Conservation (phyloP, 2,888 invertebrate genomes). For the Pteria penguin region DNA sequence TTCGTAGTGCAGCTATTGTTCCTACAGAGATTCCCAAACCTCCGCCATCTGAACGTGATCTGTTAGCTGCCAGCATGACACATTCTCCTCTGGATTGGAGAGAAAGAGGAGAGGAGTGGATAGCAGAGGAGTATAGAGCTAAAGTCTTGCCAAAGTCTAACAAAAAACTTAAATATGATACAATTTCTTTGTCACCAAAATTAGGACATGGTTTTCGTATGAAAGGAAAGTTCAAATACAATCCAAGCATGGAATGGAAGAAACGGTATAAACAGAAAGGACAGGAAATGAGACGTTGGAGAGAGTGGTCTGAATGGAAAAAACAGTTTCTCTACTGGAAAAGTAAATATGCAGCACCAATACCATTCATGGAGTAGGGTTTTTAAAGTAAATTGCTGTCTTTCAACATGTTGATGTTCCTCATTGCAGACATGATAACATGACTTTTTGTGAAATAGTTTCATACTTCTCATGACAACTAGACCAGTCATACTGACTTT, state of each 20-base stretch:
- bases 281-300: slow-evolving; percentile 21
- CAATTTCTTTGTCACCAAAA: neutral
- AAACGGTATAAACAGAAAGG: slow-evolving; percentile 7
- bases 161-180: slow-evolving; percentile 2
- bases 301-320: slow-evolving; percentile 27
- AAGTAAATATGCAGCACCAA: slow-evolving; percentile 8
- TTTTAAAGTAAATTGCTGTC: too few species aligned
- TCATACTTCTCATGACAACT: too few species aligned
- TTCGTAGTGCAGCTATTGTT: slow-evolving; percentile 78
- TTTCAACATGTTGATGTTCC: too few species aligned
- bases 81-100: slow-evolving; percentile 16
- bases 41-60: neutral
- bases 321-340: slow-evolving; percentile 29
- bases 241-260: slow-evolving; percentile 20
- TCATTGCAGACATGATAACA: too few species aligned
- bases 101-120: slow-evolving; percentile 23
- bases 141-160: slow-evolving; percentile 5
- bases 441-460: too few species aligned
- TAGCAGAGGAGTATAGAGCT: slow-evolving; percentile 17
- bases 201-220: neutral
- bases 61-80: neutral
- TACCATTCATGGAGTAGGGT: slow-evolving; percentile 6
- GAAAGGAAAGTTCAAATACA: neutral
- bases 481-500: too few species aligned
- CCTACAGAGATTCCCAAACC: neutral